phyloP scores from a whole-genome alignment of 2,113 vertebrate species.

The Corythornis vintsioides region DNA sequence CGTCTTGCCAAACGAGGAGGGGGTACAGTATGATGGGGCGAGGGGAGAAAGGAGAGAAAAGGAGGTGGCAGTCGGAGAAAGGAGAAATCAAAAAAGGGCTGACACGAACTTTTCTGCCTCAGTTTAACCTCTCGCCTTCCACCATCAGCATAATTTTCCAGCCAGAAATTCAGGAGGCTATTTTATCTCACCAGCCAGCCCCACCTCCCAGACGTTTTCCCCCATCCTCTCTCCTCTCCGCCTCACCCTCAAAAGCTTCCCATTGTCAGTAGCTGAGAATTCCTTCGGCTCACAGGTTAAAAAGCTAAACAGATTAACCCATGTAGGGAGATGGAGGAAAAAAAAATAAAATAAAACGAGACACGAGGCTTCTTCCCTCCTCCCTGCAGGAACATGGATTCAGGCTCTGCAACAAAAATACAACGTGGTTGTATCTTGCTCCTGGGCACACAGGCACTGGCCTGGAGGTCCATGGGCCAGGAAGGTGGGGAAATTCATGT shows the following conservation, averaged over 20 bases:
- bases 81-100: conserved; percentile 53
- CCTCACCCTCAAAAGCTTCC: conserved; percentile 10
- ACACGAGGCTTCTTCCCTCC: background rate
- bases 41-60: background rate
- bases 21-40: background rate
- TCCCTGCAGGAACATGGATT: background rate
- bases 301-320: conserved; percentile 30
- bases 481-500: fast-evolving
- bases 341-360: background rate
- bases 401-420: background rate
- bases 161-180: conserved; percentile 39
- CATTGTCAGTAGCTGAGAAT: background rate
- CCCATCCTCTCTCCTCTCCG: background rate
- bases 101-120: conserved; percentile 68
- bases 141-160: background rate
- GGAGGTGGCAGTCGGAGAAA: background rate
- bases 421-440: fast-evolving
- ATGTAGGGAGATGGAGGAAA: background rate
- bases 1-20: conserved; percentile 69
- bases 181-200: conserved; percentile 22
- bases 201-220: conserved; percentile 7
- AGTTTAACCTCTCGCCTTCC: conserved; percentile 53
- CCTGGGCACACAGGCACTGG: fast-evolving
- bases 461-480: fast-evolving
- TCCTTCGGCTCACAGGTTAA: background rate